Conservation (phyloP, 2,113 vertebrate species). For the Meles meles region DNA sequence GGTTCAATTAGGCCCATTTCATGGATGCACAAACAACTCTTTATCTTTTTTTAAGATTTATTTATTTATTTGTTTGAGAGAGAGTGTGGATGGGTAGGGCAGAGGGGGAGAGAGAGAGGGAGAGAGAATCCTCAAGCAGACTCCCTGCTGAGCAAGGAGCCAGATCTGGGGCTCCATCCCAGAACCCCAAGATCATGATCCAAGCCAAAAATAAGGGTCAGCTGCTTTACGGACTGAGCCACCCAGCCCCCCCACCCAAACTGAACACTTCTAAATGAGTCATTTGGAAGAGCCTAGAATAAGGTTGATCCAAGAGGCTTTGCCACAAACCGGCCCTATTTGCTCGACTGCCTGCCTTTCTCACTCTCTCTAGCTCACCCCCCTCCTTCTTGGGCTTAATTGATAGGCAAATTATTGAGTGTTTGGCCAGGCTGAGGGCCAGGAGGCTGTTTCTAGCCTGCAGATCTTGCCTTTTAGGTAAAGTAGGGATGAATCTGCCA, state of each 20-base stretch:
- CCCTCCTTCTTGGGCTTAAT: conserved; percentile 8
- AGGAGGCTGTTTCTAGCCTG: conserved; percentile 49
- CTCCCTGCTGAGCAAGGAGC: not conserved
- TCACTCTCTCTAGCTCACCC: not conserved
- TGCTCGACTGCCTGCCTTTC: not conserved
- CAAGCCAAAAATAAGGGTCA: not conserved
- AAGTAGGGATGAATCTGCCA: not conserved
- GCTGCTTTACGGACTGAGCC: not conserved
- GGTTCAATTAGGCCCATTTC: conserved; percentile 12
- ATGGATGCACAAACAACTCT: conserved; percentile 27
- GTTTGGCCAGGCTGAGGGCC: conserved; percentile 27
- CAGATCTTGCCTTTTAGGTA: conserved; percentile 31
- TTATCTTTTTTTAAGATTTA: not conserved
- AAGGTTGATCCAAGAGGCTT: not conserved
- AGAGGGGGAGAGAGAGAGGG: not conserved
- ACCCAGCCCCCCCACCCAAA: not conserved
- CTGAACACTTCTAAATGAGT: not conserved
- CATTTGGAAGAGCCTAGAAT: not conserved
- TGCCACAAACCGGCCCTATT: not conserved
- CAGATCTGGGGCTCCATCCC: not conserved
- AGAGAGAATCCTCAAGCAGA: not conserved
- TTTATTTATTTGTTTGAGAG: not conserved
- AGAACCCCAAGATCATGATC: not conserved
- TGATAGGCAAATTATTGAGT: conserved; percentile 59
- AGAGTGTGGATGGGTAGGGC: no score